Percentiles rank a stretch among this genome's conserved stretches.
Conservation (phyloP, 2,113 vertebrate species). For the Tinamus guttatus region DNA sequence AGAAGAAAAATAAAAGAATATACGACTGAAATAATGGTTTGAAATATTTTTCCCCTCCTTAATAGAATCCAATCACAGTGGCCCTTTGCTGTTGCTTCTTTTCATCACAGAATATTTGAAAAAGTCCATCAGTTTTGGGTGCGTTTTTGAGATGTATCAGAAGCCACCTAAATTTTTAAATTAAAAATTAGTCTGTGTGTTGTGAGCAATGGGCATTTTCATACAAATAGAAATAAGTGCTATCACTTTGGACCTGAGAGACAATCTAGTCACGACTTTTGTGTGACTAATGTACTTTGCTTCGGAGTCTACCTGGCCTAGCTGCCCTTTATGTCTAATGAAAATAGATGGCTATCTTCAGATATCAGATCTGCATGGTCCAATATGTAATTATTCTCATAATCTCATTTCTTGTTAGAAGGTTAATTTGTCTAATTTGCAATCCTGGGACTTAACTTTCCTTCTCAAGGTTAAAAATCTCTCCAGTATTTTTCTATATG, state of each 20-base stretch:
- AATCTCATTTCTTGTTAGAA: neutral
- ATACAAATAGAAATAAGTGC: neutral
- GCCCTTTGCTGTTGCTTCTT: neutral
- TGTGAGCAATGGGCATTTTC: neutral
- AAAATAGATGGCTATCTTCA: neutral
- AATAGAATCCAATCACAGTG: neutral
- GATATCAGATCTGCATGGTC: neutral
- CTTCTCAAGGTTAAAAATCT: neutral
- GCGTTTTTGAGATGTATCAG: neutral
- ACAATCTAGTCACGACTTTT: neutral
- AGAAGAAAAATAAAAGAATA: neutral
- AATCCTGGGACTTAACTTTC: neutral
- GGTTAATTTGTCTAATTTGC: neutral
- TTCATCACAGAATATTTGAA: neutral
- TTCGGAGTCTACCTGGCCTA: neutral
- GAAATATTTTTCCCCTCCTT: neutral
- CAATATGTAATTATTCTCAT: neutral
- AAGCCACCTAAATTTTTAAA: neutral
- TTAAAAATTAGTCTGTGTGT: neutral
- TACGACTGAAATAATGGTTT: neutral
- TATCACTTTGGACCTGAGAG: neutral
- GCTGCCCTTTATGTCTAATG: neutral
- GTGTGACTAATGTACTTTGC: neutral
- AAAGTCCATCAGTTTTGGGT: accelerated
- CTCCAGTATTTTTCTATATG: neutral